Base-by-base conservation (phyloP, 2,113 vertebrate genomes). In the Scytalopus superciliaris region DNA sequence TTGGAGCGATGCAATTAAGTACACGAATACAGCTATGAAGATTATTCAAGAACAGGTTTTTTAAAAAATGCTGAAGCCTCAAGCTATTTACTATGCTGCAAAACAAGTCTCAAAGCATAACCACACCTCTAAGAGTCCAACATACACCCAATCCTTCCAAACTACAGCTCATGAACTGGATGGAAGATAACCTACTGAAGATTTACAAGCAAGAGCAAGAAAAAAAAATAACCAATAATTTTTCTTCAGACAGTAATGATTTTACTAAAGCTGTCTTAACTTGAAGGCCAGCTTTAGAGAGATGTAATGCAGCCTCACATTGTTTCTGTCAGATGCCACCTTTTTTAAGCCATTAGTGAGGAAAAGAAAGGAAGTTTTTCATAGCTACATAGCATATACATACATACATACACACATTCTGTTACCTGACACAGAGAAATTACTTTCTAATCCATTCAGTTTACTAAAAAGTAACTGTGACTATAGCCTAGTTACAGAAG, bases 1-100 rank as follows among this genome's bases (percentile, higher is more conserved):
- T 35, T 56, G n/a, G 89, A 94, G 85, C 68, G 94, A 28, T 82
- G 87, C 87, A 94, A 52, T 91, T 63, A 89, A 88, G 83, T 72
- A 92, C 82, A 91, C 74, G 73, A 93, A 96, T 75, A 97, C 89
- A 96, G 67, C 49, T 67, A 95, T 79, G 94, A 92, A 94, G 82
- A 77, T 89, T 94, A 90, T 72, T 93, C 87, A 93, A 78, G 62
- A 97, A 95, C 96, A 94, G 81, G 6, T 19, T 87, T 37, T 42
- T 64, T 6, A 3, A 49, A 47, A n/a, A 56, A 39, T 6, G 9
- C 90, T 95, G 77, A 97, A 93, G 78, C 78, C 87, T 97, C 90
- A 78, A 96, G 84, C 95, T 91, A 96, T 76, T 89, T 85, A 81
- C 49, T 94, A 14, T 35, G 6, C 74, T 84, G 80, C 84, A 96